Base-by-base conservation (phyloP, 2,888 invertebrate genomes). In the Calephelis perditalis region DNA sequence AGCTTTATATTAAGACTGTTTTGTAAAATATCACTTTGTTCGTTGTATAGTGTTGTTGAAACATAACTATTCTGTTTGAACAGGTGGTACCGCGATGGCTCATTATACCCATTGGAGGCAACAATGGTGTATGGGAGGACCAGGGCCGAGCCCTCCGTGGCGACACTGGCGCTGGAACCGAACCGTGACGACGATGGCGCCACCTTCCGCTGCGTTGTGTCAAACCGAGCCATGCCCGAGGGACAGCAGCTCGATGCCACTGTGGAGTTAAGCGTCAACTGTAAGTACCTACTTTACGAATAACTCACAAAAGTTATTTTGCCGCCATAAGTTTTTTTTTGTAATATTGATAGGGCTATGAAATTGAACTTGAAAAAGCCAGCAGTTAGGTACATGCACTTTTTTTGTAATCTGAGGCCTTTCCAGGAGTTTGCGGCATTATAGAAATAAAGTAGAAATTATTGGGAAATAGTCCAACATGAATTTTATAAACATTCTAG, bases 171-270 rank as follows among this genome's bases (percentile, higher is more conserved):
- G 40, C 87, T 98, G 69, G 93, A 92, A 65, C 97, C 98, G 5
- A 92, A 93, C 43, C 94, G 96, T 67, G 96, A 96, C 67, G 97
- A 98, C 80, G 97, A 98, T 76, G 94, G 95, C 9, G 95, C 96
- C 63, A 92, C 93, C 59, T 97, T 95, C 86, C 93, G 95, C 63
- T 98, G 98, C 82, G 95, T 95, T 67, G 97, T 98, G 59, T 95
- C 95, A 92, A 98, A 98, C 88, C 92, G 97, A 56, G 98, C 97
- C 68, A 95, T 98, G 93, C 92, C 94, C 1, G 94, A 95, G 63
- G 95, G 95, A 52, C 93, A 94, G 63, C 96, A 96, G 70, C 86
- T 97, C 67, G 96, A 96, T 72, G 93, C 96, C 12, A 93, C 93
- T 11, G 94, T 97, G 65, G 94, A 94, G 36, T 92, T 98, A 62